These are phyloP conservation scores for Meloidogyne floridensis DNA, from an alignment of 1,140 invertebrate species.

Conservation along the genomic window DNA sequence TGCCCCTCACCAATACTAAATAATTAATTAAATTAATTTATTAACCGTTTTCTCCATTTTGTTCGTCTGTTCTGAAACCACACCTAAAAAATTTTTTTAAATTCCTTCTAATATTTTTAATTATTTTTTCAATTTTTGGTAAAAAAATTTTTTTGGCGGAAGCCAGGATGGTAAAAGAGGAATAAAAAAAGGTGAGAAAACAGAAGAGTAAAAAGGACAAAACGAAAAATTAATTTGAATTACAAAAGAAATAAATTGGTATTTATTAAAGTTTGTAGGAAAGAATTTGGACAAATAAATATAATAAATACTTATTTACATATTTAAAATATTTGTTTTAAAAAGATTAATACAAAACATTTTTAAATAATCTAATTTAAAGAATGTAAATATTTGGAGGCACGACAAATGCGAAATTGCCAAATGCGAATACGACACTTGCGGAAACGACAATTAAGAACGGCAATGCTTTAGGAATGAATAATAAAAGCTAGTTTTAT, in stretches of 20 bases:
- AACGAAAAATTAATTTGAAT: neutral
- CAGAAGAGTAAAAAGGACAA: neutral
- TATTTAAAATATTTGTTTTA: too few relatives aligned
- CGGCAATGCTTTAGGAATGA: too few relatives aligned
- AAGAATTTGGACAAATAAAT: neutral
- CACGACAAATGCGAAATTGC: too few relatives aligned
- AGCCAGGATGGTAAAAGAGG: neutral
- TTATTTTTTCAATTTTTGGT: neutral
- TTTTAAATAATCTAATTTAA: too few relatives aligned
- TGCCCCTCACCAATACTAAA: neutral
- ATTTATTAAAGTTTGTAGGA: neutral
- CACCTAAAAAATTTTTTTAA: slow-evolving; percentile 76
- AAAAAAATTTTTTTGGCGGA: slow-evolving; percentile 17
- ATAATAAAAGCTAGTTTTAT: too few relatives aligned
- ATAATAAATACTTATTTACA: neutral
- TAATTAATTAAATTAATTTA: neutral
- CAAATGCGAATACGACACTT: too few relatives aligned
- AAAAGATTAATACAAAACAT: too few relatives aligned
- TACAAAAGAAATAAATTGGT: neutral
- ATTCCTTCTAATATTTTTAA: neutral
- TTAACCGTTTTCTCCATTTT: slow-evolving; percentile 87
- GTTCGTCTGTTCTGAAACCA: slow-evolving; percentile 99
- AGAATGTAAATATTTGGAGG: too few relatives aligned
- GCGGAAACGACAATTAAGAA: too few relatives aligned
- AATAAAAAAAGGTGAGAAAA: neutral